phyloP scores from a whole-genome alignment of 2,888 invertebrate genomes.

The Andricus quercusramuli region DNA sequence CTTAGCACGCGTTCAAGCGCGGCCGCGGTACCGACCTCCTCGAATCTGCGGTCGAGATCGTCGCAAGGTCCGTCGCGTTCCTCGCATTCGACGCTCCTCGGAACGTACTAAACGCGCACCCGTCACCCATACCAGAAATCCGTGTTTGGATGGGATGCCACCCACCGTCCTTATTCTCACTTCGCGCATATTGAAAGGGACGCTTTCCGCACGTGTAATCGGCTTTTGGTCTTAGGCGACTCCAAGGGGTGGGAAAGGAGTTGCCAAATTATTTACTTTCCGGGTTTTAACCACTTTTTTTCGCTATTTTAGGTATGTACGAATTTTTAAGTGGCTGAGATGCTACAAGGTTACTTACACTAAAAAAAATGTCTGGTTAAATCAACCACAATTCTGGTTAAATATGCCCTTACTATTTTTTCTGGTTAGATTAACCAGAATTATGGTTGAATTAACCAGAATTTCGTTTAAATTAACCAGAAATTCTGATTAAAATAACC shows the following conservation, averaged over 20 bases:
- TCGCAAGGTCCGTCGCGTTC: slow-evolving; percentile 8
- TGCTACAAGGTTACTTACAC: too few relatives aligned
- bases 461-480: too few relatives aligned
- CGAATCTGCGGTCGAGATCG: slow-evolving; percentile 22
- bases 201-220: not conserved
- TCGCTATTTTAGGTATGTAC: not conserved
- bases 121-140: slow-evolving; percentile 19
- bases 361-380: too few relatives aligned
- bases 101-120: slow-evolving; percentile 24
- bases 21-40: not conserved
- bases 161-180: slow-evolving; percentile 1
- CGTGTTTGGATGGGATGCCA: slow-evolving; percentile 25
- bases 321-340: too few relatives aligned
- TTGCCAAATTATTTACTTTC: not conserved
- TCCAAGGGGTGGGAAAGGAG: not conserved
- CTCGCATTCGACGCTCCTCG: slow-evolving; percentile 17
- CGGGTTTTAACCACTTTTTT: not conserved
- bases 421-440: too few relatives aligned
- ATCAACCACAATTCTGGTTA: too few relatives aligned
- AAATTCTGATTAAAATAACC: too few relatives aligned
- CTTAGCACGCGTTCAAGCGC: slow-evolving; percentile 19
- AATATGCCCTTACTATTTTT: too few relatives aligned
- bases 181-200: not conserved
- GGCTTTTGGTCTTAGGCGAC: not conserved
- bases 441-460: too few relatives aligned